phyloP scores from a whole-genome alignment of 2,113 vertebrate genomes.

The Anser cygnoides region DNA sequence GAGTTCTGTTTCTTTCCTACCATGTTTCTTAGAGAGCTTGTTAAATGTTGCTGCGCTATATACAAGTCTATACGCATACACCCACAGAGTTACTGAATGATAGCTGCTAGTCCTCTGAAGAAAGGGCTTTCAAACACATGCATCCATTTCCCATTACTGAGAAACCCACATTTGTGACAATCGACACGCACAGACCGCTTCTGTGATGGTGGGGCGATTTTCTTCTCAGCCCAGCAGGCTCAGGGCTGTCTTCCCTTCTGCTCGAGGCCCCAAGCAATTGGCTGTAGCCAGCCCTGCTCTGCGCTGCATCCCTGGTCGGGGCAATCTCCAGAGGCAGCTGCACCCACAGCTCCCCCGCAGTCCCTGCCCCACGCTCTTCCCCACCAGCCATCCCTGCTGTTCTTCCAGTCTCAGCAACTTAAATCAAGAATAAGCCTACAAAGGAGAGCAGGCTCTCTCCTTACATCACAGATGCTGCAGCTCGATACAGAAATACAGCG shows the following conservation, averaged over 20 bases:
- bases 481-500: fast-evolving
- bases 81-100: neutral
- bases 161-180: neutral
- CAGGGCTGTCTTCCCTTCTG: neutral
- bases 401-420: neutral
- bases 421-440: neutral
- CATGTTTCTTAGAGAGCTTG: neutral
- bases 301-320: neutral
- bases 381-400: neutral
- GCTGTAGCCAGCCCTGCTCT: neutral
- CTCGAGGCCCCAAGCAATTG: neutral
- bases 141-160: neutral
- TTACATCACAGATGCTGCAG: neutral
- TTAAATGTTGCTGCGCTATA: neutral
- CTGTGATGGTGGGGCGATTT: neutral
- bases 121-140: neutral
- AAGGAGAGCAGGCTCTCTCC: neutral
- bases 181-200: neutral
- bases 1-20: neutral
- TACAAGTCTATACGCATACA: neutral
- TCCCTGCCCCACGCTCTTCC: neutral
- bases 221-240: neutral
- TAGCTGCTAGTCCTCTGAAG: neutral
- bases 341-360: neutral
- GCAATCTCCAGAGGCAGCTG: fast-evolving